Conservation (phyloP, 1,140 invertebrate genomes). For the Diachasma alloeum region DNA sequence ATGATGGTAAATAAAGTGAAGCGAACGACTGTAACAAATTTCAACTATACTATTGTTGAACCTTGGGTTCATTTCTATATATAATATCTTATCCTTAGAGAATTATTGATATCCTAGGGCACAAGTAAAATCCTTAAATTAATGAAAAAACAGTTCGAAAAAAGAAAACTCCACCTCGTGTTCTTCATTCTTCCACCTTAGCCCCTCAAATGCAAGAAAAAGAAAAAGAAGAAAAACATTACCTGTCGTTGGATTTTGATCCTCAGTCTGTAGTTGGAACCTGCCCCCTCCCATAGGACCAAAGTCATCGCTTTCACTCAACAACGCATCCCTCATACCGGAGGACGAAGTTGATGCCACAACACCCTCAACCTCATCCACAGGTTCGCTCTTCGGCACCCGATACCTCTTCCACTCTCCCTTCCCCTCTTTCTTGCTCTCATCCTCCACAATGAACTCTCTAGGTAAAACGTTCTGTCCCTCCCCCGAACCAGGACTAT, state of each 20-base stretch:
- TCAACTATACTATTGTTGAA: too few species aligned
- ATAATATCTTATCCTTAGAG: too few species aligned
- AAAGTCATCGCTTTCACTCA: conserved; percentile 73
- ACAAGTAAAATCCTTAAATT: too few species aligned
- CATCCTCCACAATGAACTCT: background rate
- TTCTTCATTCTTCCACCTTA: too few species aligned
- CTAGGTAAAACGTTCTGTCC: background rate
- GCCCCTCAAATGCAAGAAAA: background rate
- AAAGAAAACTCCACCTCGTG: too few species aligned
- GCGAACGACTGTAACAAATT: too few species aligned
- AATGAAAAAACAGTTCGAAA: too few species aligned
- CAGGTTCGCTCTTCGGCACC: background rate
- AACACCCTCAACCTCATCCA: background rate
- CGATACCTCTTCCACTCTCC: background rate
- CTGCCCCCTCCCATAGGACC: conserved; percentile 70
- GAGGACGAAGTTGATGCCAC: conserved; percentile 28
- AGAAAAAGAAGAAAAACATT: conserved; percentile 25
- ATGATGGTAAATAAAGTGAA: too few species aligned
- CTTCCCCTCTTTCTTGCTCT: background rate
- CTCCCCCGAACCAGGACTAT: conserved; percentile 39
- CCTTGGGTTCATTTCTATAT: too few species aligned
- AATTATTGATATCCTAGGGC: too few species aligned
- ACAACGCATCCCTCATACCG: conserved; percentile 70
- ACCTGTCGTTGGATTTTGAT: conserved; percentile 72
- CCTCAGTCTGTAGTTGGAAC: conserved; percentile 77